These are phyloP conservation scores for Porites lobata DNA, from an alignment of 92 coral and sea anemone species.

Conservation along the genomic window DNA sequence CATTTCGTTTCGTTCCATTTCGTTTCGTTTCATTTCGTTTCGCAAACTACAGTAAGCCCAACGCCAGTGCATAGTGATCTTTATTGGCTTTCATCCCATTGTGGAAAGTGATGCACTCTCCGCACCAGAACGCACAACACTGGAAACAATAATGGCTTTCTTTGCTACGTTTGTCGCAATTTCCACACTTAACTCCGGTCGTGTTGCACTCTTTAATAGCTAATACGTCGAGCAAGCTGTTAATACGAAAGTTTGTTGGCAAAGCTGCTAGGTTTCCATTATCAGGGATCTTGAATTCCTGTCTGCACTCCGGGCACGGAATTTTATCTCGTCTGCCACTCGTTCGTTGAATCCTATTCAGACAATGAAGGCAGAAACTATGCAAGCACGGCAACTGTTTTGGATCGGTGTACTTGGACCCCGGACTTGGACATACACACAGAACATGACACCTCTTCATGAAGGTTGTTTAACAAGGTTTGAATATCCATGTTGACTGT, in stretches of 20 bases:
- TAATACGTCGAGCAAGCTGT: background rate
- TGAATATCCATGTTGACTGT: background rate
- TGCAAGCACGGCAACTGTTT: background rate
- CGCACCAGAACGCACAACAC: background rate
- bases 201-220: background rate
- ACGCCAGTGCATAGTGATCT: background rate
- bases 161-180: background rate
- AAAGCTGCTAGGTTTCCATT: background rate
- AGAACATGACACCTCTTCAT: background rate
- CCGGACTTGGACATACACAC: background rate
- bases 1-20: too few species aligned
- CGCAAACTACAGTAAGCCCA: too few species aligned
- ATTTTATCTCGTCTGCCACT: background rate
- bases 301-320: background rate
- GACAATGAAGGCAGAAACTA: background rate
- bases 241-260: background rate
- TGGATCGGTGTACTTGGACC: background rate
- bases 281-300: background rate
- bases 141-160: background rate
- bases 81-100: background rate
- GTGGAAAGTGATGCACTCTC: background rate
- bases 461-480: background rate
- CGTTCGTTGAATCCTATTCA: background rate
- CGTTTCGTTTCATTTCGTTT: too few species aligned
- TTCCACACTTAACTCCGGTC: background rate